A percentile compares a stretch with the other conserved stretches of the same genome.
Evolutionary conservation across 1,140 invertebrate species (phyloP).

Genomic region (Drosophila sechellia): DNA sequence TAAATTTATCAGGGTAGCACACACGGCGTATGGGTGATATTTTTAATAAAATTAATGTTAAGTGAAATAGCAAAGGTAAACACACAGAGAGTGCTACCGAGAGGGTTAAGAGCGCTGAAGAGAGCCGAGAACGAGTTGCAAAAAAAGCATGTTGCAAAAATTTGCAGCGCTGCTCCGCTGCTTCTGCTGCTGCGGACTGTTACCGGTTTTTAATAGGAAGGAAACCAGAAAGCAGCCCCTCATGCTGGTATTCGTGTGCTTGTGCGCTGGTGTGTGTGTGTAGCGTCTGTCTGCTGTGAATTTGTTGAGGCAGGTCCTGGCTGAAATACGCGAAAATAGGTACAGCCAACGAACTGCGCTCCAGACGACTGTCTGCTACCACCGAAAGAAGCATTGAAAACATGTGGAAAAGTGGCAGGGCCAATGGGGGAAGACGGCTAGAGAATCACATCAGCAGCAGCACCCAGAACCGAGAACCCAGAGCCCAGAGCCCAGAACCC

Average conservation of each 20-base stretch:
- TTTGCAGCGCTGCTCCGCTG: constrained; percentile 40
- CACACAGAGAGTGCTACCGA: constrained; percentile 5
- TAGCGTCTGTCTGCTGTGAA: constrained; percentile 59
- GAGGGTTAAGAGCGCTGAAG: constrained; percentile 22
- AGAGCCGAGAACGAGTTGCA: constrained; percentile 27
- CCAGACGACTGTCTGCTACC: constrained; percentile 59
- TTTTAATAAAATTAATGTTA: not conserved
- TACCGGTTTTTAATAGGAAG: constrained; percentile 73
- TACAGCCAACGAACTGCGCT: constrained; percentile 84
- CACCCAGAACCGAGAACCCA: constrained; percentile 1
- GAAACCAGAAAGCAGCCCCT: constrained; percentile 67
- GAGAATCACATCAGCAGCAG: constrained; percentile 26
- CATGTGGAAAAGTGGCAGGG: constrained; percentile 68
- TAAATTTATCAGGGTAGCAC: not conserved
- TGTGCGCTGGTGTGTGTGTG: constrained; percentile 20
- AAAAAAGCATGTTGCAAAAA: constrained; percentile 33
- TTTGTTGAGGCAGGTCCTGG: constrained; percentile 84
- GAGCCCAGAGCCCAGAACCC: not conserved
- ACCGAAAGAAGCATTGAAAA: constrained; percentile 57
- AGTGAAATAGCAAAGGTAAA: constrained; percentile 16
- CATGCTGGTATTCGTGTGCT: constrained; percentile 19
- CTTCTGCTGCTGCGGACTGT: constrained; percentile 21
- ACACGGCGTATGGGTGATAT: constrained; percentile 50
- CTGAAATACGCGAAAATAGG: constrained; percentile 80
- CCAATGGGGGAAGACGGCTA: constrained; percentile 73